Evolutionary conservation across 1,140 invertebrate genomes (phyloP), one percentile per base, ranked within the genome.

Genomic region (Drosophila repleta): DNA sequence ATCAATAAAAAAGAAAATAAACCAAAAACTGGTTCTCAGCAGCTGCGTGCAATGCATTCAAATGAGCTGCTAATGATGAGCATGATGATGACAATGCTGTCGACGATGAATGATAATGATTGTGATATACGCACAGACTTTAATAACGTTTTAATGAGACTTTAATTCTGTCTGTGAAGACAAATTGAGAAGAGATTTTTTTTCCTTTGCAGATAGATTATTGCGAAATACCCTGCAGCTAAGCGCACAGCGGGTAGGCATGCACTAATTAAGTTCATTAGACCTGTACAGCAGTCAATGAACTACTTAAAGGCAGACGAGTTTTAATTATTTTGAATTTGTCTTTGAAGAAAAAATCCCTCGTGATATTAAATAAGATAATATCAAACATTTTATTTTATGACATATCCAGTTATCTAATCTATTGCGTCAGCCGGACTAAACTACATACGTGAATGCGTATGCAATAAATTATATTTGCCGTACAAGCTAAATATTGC

Each of bases 1-100:
- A 72, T 67, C 69, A 72, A 67, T 72, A 72, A 60, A 58, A 52
- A 72, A 60, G 52, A 52, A 37, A 43, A 43, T 41, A 49, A 43
- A 32, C 21, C 39, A 24, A 4, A 58, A 73, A 73, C 70, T 65
- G 70, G 70, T 73, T 67, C 20, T 18, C 57, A 49, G 41, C 70
- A 68, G 57, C 65, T 62, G 65, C 56, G 56, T 73, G 70, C 46
- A 57, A 53, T 51, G 70, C 49, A 55, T 62, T 49, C 62, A 37
- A 65, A 71, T 64, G 53, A 43, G 24, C 21, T 53, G 13, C 32
- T 41, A 11, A 37, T 48, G 11, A 46, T 21, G 5, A 46, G 24
- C 4, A 61, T 37, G 45, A 11, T 35, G 39, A n/a, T 29, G 37
- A 18, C 17, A 13, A 32, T 60, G 18, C 15, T 57, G 52, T n/a